Evolutionary conservation across 1,140 invertebrate genomes (phyloP).

Genomic region (Nephotettix cincticeps): DNA sequence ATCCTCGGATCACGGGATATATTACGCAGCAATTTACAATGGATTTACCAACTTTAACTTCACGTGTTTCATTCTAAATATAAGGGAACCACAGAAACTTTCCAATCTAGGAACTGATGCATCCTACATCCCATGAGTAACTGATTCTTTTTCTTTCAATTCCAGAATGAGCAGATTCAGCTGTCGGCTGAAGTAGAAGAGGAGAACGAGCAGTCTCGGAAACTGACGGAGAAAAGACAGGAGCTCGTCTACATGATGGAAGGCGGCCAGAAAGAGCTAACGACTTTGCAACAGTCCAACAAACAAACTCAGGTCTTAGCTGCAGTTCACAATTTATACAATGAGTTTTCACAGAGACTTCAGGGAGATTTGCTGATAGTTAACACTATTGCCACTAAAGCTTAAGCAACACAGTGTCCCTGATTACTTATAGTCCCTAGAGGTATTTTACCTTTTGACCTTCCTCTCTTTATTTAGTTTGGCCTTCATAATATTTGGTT

Average conservation of each 20-base stretch:
- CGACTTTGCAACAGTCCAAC: background rate
- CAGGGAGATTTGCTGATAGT: too few relatives aligned
- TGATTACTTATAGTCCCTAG: too few relatives aligned
- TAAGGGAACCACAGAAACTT: background rate
- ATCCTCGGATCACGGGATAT: too few relatives aligned
- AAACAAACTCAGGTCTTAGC: conserved; percentile 4
- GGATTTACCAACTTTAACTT: background rate
- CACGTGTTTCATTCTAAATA: background rate
- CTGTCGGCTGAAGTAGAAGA: background rate
- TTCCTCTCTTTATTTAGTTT: too few relatives aligned
- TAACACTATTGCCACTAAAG: too few relatives aligned
- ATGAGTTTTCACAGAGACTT: too few relatives aligned
- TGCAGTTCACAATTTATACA: background rate
- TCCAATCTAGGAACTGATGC: background rate
- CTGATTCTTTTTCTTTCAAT: background rate
- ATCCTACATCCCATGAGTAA: background rate
- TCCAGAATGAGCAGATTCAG: background rate
- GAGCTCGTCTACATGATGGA: conserved; percentile 3
- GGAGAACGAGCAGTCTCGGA: background rate
- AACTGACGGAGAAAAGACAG: conserved; percentile 11
- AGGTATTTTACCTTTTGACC: too few relatives aligned
- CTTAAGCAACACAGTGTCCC: too few relatives aligned
- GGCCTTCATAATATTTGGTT: too few relatives aligned
- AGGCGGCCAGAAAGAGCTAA: conserved; percentile 13
- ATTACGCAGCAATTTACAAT: background rate